Base-by-base conservation (phyloP, 2,113 vertebrate species). In the Dermatemys mawii region DNA sequence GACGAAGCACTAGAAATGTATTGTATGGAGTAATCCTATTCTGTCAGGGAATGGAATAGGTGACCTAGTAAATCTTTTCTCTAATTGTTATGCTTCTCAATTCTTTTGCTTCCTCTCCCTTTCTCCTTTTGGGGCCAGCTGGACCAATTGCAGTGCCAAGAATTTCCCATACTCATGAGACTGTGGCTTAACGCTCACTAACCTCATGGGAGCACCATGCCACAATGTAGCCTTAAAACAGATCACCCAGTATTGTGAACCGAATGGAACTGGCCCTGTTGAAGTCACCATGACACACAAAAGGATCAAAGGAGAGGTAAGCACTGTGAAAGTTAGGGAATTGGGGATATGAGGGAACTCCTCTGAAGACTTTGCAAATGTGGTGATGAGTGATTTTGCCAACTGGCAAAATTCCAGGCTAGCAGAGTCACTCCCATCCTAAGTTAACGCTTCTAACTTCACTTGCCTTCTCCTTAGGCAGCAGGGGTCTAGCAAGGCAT, bases 121-220 rank as follows among this genome's bases (percentile, higher is more conserved):
- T 81, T 79, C 9, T 54, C 53, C 53, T 80, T 32, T 46, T 60
- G 3, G 8, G 78, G 29, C 49, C 44, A 0, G 38, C 2, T 3
- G 1, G 35, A 26, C 46, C 41, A 10, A 0, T 22, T 21, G 29
- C 29, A 48, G 1, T 7, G 29, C 50, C 24, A 48, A 79, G 80
- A 5, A 32, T 87, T 55, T 27, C 49, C 57, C 29, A 13, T 60
- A 60, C 29, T 35, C 13, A 14, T 60, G 57, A 35, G 57, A 60
- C 32, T 60, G 55, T 51, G 55, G 24, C 54, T 70, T 26, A 49
- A 24, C 27, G 9, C 6, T 13, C 2, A 0, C 81, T 21, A 2
- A 73, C 50, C 8, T 75, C 11, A 0, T 73, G 32, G 76, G 8
- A 1, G 17, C 12, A 5, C 24, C 0, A 0, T 44, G 67, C 63